These are phyloP conservation scores for Andinoacara biseriatus DNA, from an alignment of 2,113 vertebrate species.

Conservation along the genomic window DNA sequence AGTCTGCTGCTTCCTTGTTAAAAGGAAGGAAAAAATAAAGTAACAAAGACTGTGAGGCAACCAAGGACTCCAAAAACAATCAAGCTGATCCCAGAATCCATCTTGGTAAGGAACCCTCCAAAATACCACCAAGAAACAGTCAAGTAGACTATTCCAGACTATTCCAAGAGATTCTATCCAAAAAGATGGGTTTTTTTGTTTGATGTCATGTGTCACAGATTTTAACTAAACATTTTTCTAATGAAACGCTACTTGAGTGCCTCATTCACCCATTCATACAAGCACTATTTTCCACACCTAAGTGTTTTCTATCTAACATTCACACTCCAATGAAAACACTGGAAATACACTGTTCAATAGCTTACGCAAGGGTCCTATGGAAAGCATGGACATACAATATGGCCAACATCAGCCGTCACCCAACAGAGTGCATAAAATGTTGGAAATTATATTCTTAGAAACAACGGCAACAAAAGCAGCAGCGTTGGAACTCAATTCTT, in stretches of 20 bases:
- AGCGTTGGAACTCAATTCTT: background rate
- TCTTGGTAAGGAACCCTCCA: background rate
- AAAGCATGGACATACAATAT: too few species aligned
- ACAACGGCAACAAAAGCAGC: background rate
- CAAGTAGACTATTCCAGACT: too few species aligned
- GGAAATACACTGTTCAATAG: too few species aligned
- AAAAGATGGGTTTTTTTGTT: background rate
- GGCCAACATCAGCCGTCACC: background rate
- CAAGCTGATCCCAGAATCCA: background rate
- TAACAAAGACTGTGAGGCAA: background rate
- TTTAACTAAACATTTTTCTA: background rate
- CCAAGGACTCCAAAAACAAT: background rate
- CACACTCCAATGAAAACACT: too few species aligned
- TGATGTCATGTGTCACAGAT: background rate
- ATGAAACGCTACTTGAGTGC: background rate
- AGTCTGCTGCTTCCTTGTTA: constrained; percentile 11
- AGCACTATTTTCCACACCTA: too few species aligned
- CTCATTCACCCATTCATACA: too few species aligned
- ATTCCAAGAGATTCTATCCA: background rate
- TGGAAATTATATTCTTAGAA: too few species aligned
- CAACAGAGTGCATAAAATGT: background rate
- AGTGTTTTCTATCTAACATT: too few species aligned
- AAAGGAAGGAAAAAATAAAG: background rate
- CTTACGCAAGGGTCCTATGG: too few species aligned
- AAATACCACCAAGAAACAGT: too few species aligned